Conservation (phyloP, 2,113 vertebrate genomes). For the Cololabis saira region DNA sequence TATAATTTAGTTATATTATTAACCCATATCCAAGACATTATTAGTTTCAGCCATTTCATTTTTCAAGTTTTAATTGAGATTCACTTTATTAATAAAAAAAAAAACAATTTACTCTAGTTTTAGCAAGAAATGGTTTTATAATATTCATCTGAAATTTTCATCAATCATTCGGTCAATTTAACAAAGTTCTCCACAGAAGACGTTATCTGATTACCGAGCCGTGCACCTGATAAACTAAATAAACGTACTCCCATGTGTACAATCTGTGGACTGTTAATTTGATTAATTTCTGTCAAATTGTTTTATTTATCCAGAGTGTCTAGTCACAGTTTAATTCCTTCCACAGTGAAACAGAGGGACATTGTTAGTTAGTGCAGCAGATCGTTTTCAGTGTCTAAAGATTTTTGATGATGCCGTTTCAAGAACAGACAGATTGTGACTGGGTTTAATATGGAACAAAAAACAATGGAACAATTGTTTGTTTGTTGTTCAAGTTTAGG, state of each 20-base stretch:
- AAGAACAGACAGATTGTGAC: too few relatives aligned
- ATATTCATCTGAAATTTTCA: not conserved
- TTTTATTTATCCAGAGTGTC: slow-evolving; percentile 3
- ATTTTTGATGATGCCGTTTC: too few relatives aligned
- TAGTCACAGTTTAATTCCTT: slow-evolving; percentile 11
- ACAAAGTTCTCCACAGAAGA: not conserved
- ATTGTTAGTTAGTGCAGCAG: too few relatives aligned
- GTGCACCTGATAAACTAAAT: not conserved
- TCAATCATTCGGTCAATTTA: not conserved
- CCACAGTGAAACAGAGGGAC: not conserved
- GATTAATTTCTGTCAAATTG: slow-evolving; percentile 18
- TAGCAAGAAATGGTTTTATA: not conserved
- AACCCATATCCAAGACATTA: slow-evolving; percentile 5
- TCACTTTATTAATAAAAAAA: slow-evolving; percentile 9
- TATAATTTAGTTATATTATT: slow-evolving; percentile 5
- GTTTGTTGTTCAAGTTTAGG: not conserved
- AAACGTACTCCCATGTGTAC: slow-evolving; percentile 6
- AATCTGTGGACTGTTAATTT: not conserved
- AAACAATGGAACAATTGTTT: too few relatives aligned
- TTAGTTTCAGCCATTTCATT: slow-evolving; percentile 17
- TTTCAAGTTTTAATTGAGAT: slow-evolving; percentile 1
- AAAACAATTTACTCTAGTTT: not conserved
- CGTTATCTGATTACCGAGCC: not conserved
- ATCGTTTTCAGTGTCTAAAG: not conserved
- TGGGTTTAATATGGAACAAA: too few relatives aligned